Evolutionary conservation across 2,888 invertebrate genomes (phyloP).

Genomic region (Gryllus longicercus): DNA sequence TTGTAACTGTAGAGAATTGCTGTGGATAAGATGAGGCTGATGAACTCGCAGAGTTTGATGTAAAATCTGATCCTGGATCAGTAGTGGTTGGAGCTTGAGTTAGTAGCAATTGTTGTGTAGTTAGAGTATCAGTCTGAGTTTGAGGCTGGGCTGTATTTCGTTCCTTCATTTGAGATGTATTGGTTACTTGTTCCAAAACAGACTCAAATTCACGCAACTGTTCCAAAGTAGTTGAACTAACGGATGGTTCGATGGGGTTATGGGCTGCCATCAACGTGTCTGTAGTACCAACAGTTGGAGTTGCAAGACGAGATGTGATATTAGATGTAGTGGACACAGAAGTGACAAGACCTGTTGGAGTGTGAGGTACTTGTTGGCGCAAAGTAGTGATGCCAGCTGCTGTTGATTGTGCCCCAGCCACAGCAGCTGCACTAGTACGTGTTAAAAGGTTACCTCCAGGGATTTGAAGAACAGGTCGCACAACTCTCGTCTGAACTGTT

Average conservation of each 20-base stretch:
- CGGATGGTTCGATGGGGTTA: constrained; percentile 53
- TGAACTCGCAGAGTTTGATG: not conserved
- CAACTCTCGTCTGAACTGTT: constrained; percentile 55
- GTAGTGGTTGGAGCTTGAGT: constrained; percentile 35
- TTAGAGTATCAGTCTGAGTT: constrained; percentile 37
- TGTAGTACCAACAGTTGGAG: constrained; percentile 39
- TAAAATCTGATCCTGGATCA: constrained; percentile 7
- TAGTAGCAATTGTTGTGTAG: constrained; percentile 43
- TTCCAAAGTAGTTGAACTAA: constrained; percentile 72
- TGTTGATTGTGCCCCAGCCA: not conserved
- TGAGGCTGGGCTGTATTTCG: constrained; percentile 60
- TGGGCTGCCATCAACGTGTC: constrained; percentile 41
- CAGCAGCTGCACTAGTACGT: not conserved
- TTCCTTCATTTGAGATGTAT: constrained; percentile 55
- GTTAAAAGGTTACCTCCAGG: constrained; percentile 50
- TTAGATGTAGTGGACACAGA: constrained; percentile 23
- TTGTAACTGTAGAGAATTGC: constrained; percentile 34
- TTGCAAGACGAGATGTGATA: constrained; percentile 45
- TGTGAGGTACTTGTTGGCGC: constrained; percentile 24
- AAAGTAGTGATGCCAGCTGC: not conserved
- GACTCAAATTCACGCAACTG: constrained; percentile 76
- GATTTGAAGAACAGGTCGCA: constrained; percentile 56
- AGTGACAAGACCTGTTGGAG: constrained; percentile 24
- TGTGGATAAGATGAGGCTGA: constrained; percentile 19
- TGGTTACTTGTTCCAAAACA: constrained; percentile 69